Percentiles rank a stretch among this genome's conserved stretches.
These are phyloP conservation scores for Zaprionus ornatus DNA, from an alignment of 1,140 invertebrate species.

Conservation along the genomic window DNA sequence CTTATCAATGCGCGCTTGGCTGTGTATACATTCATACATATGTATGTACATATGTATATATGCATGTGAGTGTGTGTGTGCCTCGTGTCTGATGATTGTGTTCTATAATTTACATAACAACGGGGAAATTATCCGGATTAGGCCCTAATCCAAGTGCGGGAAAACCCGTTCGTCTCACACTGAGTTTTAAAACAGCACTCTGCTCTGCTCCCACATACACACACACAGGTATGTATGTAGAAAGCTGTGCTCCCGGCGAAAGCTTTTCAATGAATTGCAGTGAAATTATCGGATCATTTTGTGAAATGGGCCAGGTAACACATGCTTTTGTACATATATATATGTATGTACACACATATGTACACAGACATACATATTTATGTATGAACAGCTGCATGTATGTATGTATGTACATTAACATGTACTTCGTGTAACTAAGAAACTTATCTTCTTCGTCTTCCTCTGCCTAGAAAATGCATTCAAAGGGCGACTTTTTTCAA, in stretches of 20 bases:
- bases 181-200: background rate
- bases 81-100: slow-evolving; percentile 16
- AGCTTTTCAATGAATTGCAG: background rate
- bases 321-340: background rate
- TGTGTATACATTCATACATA: slow-evolving; percentile 5
- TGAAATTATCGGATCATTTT: background rate
- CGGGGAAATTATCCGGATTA: background rate
- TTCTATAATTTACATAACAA: slow-evolving; percentile 1
- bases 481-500: slow-evolving; percentile 64
- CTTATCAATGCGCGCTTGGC: slow-evolving; percentile 58
- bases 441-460: background rate
- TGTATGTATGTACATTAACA: background rate
- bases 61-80: slow-evolving; percentile 1
- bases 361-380: too few relatives aligned
- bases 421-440: background rate
- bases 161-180: background rate
- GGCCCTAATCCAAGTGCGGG: background rate
- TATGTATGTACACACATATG: background rate
- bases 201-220: background rate
- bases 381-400: too few relatives aligned
- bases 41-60: slow-evolving; percentile 11
- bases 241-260: background rate
- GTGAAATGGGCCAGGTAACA: background rate
- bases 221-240: background rate
- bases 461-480: slow-evolving; percentile 60